Base-by-base conservation (phyloP, 23 tunicate species). In the Ciona savignyi region DNA sequence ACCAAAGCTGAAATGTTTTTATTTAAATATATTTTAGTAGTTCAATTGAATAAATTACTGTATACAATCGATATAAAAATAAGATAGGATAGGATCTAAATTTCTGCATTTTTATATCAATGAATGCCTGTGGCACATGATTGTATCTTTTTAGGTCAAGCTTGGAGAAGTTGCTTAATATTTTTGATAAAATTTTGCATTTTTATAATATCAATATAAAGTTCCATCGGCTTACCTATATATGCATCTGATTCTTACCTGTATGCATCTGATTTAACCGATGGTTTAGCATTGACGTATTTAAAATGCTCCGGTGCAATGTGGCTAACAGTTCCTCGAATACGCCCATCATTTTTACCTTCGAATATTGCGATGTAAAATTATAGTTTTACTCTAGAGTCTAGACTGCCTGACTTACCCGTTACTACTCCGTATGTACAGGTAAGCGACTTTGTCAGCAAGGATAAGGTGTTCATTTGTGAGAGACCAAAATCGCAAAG, bases 161-260 rank as follows among this genome's bases (percentile, higher is more conserved):
- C 9, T 42, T 9, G 56, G n/a, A n/a, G n/a, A n/a, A n/a, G n/a
- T n/a, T n/a, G n/a, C n/a, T n/a, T n/a, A n/a, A n/a, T n/a, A n/a
- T n/a, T n/a, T n/a, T n/a, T n/a, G n/a, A n/a, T n/a, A n/a, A n/a
- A n/a, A n/a, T n/a, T n/a, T n/a, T n/a, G n/a, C n/a, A n/a, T n/a
- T n/a, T n/a, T n/a, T n/a, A n/a, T n/a, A n/a, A n/a, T n/a, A n/a
- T n/a, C n/a, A n/a, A n/a, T n/a, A n/a, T n/a, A n/a, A n/a, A n/a
- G n/a, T n/a, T n/a, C n/a, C n/a, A n/a, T n/a, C n/a, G n/a, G n/a
- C n/a, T n/a, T 63, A 23, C 4, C 22, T 0, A 80, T 80, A 60
- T 80, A 80, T 1, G 70, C 67, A 29, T 80, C 85, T 3, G 85
- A 72, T 33, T 73, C 74, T 60, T 0, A 81, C 86, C 86, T 81